Base-by-base conservation (phyloP, 2,888 invertebrate species). In the Drosophila neotestacea region DNA sequence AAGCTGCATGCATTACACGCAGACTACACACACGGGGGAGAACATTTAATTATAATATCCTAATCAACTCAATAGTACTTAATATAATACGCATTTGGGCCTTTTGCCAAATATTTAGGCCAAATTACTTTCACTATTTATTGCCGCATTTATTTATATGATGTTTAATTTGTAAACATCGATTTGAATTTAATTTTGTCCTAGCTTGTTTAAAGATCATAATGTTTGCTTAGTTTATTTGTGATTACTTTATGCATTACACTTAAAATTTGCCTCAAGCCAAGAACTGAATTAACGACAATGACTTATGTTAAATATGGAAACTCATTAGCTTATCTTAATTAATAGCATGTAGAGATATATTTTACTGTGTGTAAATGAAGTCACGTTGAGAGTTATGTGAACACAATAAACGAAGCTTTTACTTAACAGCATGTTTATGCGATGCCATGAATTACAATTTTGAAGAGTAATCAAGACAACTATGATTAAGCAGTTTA, bases 31-130 rank as follows among this genome's bases (percentile, higher is more conserved):
- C 44, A 36, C 4, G 46, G 38, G 61, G 48, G 39, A 44, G 16
- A 13, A 41, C 39, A 48, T 71, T 56, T 42, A 52, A 54, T 47
- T 13, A 30, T 34, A 41, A 38, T 42, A 22, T 42, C 28, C 58
- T 4, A 13, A 46, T 66, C 22, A 39, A 32, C 16, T 41, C 11
- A 46, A 22, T 52, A 32, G n/a, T 13, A 36, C 36, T 47, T 16
- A 28, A 41, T 16, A 32, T 27, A 16, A 34, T 55, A 16, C 10
- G 10, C 9, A 11, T 55, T 27, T 36, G 36, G 16, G 10, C 1
- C 7, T 7, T 38, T 27, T 4, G 27, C 16, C 36, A 30, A 60
- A 60, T 46, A 55, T 32, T 32, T 42, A 9, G 22, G 11, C 16
- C 30, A 42, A 42, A n/a, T 22, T 32, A 32, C 32, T 6, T 42